These are phyloP conservation scores for Mohoua ochrocephala DNA, from an alignment of 2,113 vertebrate genomes.

Conservation along the genomic window DNA sequence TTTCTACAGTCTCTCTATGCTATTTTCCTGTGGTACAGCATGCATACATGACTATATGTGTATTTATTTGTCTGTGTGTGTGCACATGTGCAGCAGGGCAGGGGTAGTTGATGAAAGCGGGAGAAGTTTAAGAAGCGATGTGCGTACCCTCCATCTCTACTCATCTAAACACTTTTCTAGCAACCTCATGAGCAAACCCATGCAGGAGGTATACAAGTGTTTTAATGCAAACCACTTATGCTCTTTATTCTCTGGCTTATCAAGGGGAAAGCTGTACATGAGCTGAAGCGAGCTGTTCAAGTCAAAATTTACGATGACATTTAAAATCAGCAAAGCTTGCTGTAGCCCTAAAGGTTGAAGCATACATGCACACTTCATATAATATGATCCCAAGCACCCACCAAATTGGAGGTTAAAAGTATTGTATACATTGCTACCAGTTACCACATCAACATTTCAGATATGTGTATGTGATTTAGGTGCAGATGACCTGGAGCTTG, in stretches of 20 bases:
- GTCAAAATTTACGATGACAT: constrained; percentile 8
- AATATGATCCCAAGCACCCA: constrained; percentile 32
- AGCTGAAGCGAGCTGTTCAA: neutral
- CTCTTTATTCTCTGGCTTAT: neutral
- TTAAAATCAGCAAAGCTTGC: constrained; percentile 30
- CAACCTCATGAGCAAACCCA: neutral
- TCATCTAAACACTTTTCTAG: neutral
- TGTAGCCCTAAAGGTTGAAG: neutral
- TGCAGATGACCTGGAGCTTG: constrained; percentile 19
- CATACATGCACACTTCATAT: constrained; percentile 17
- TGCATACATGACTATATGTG: accelerated
- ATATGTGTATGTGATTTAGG: constrained; percentile 48
- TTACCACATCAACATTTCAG: constrained; percentile 51
- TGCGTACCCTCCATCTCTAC: neutral
- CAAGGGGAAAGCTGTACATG: neutral
- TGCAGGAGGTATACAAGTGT: neutral
- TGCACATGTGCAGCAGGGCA: accelerated
- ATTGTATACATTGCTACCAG: constrained; percentile 56
- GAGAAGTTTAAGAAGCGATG: neutral
- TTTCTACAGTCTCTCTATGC: neutral
- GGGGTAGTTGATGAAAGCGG: neutral
- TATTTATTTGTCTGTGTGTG: neutral
- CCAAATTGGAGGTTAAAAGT: constrained; percentile 55
- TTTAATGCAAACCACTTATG: neutral
- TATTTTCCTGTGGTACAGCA: neutral